Conservation (phyloP, 2,888 invertebrate genomes). For the Bugulina stolonifera region DNA sequence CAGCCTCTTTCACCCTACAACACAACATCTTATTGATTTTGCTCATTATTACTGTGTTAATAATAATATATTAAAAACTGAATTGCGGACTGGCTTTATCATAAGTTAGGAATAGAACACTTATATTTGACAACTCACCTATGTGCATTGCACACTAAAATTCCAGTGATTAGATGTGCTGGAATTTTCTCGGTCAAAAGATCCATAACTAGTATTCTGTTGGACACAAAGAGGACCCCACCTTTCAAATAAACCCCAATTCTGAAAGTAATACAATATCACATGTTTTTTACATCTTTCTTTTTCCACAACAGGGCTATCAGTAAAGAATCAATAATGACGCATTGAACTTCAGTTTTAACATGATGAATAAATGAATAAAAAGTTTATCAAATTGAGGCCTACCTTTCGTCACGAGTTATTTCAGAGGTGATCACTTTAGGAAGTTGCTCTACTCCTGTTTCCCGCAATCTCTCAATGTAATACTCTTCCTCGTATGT, state of each 20-base stretch:
- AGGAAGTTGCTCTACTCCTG: constrained; percentile 57
- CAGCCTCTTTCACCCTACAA: constrained; percentile 66
- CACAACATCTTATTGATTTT: too few relatives aligned
- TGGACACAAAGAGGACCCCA: constrained; percentile 87
- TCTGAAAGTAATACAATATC: too few relatives aligned
- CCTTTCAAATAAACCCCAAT: constrained; percentile 74
- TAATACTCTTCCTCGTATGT: constrained; percentile 60
- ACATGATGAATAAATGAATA: not conserved
- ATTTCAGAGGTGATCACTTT: constrained; percentile 58
- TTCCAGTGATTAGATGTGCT: constrained; percentile 77
- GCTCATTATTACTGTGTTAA: too few relatives aligned
- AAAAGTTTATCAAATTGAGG: too few relatives aligned
- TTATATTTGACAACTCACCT: constrained; percentile 36
- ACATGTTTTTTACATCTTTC: too few relatives aligned
- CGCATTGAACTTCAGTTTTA: not conserved
- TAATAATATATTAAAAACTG: too few relatives aligned
- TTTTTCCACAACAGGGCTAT: too few relatives aligned
- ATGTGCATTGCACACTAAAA: constrained; percentile 85
- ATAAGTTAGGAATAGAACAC: too few relatives aligned
- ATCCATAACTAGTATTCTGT: constrained; percentile 90
- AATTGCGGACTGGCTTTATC: too few relatives aligned
- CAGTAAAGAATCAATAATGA: too few relatives aligned
- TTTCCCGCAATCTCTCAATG: constrained; percentile 63
- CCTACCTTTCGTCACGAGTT: constrained; percentile 60
- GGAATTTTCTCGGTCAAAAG: constrained; percentile 85